Evolutionary conservation across 2,797 vertebrate genomes (phyloP).

Genomic region (Gobio occitaniae): DNA sequence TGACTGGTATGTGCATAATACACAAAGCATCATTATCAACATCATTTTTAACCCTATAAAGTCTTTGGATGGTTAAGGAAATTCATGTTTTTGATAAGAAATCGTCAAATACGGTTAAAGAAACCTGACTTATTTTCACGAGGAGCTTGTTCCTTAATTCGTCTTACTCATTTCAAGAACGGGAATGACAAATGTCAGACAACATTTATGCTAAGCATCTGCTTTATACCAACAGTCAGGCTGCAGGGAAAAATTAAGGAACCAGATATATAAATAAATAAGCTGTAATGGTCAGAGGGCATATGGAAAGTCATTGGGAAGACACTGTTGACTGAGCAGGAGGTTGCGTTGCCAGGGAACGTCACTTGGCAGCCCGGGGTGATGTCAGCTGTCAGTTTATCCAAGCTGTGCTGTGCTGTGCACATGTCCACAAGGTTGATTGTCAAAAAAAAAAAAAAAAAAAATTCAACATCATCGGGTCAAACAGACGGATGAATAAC

Average conservation of each 20-base stretch:
- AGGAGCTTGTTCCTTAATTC: conserved; percentile 21
- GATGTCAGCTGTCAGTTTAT: conserved; percentile 75
- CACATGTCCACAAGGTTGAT: conserved; percentile 63
- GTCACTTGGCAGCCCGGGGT: conserved; percentile 66
- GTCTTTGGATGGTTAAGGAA: neutral
- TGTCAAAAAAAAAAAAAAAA: conserved; percentile 60
- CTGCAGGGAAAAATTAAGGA: conserved; percentile 55
- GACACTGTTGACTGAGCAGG: conserved; percentile 58
- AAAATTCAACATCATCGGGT: conserved; percentile 37
- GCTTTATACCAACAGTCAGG: conserved; percentile 48
- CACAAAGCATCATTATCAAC: neutral
- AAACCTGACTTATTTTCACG: neutral
- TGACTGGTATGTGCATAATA: neutral
- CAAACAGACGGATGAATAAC: conserved; percentile 48
- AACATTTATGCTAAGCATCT: conserved; percentile 53
- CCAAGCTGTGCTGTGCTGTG: conserved; percentile 51
- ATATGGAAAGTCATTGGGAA: conserved; percentile 60
- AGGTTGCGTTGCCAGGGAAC: conserved; percentile 50
- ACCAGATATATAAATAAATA: conserved; percentile 60
- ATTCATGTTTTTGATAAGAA: neutral
- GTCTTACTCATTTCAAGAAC: conserved; percentile 42
- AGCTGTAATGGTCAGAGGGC: conserved; percentile 52
- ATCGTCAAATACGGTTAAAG: conserved; percentile 4
- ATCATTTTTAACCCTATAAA: neutral
- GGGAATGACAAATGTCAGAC: conserved; percentile 61